phyloP scores from a whole-genome alignment of 2,797 vertebrate genomes.

The Falco cherrug region DNA sequence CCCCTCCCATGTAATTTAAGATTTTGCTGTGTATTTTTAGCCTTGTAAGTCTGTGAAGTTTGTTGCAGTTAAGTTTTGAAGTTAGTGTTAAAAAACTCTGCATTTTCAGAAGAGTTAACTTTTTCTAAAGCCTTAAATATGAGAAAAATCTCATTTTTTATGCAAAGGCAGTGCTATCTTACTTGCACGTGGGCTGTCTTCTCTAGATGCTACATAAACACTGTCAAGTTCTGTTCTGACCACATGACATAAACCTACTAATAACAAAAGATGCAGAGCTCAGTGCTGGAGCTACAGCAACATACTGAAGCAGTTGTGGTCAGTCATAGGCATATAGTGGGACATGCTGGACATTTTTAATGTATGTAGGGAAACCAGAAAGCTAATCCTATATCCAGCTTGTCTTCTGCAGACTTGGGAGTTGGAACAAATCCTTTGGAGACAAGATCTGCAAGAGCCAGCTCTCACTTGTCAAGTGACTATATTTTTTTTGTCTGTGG shows the following conservation, averaged over 20 bases:
- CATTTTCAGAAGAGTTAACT: conserved; percentile 10
- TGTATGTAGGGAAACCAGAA: background rate
- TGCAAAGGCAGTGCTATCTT: background rate
- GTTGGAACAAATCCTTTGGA: background rate
- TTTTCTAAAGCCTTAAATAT: background rate
- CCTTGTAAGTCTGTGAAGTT: conserved; percentile 6
- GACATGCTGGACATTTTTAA: background rate
- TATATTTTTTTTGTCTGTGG: background rate
- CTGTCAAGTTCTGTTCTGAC: background rate
- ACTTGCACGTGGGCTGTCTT: background rate
- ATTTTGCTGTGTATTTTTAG: conserved; percentile 29
- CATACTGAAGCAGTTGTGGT: background rate
- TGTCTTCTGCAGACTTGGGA: background rate
- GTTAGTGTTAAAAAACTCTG: background rate
- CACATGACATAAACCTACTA: background rate
- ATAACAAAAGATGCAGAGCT: background rate
- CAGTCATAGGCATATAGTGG: background rate
- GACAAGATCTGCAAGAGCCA: background rate
- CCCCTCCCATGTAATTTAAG: background rate
- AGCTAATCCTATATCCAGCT: background rate
- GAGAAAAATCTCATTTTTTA: background rate
- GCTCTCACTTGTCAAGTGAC: background rate
- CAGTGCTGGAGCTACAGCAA: background rate
- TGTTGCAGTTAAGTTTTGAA: background rate
- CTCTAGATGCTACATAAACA: conserved; percentile 14